Conservation (phyloP, 2,113 vertebrate genomes). For the Chascanopsetta lugubris region DNA sequence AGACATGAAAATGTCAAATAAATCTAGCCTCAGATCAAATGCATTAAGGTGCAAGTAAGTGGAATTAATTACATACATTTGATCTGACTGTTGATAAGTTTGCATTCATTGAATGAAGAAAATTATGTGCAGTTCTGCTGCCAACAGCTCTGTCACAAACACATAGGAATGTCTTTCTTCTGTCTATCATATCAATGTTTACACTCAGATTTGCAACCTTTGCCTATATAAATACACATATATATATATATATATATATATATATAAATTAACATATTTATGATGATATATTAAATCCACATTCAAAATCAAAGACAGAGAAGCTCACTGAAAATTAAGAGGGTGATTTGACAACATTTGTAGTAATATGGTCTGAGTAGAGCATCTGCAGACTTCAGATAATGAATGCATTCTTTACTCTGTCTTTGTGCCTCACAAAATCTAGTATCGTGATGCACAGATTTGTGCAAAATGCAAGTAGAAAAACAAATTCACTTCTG, state of each 20-base stretch:
- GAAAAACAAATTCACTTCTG: background rate
- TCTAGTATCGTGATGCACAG: background rate
- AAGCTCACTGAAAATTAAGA: too few species aligned
- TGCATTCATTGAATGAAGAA: constrained; percentile 1
- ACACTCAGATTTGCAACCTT: too few species aligned
- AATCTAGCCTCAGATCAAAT: constrained; percentile 14
- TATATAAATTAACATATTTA: too few species aligned
- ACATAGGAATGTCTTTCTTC: too few species aligned
- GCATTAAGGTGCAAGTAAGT: background rate
- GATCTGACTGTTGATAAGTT: constrained; percentile 7
- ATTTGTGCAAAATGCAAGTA: background rate
- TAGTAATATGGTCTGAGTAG: too few species aligned
- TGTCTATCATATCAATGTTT: too few species aligned
- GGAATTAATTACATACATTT: constrained; percentile 16
- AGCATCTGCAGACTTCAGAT: too few species aligned
- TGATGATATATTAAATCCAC: too few species aligned
- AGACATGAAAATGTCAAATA: constrained; percentile 9
- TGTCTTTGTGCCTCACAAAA: background rate
- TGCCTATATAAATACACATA: too few species aligned
- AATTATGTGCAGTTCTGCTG: background rate
- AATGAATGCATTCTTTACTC: background rate
- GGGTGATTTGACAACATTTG: too few species aligned
- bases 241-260: too few species aligned
- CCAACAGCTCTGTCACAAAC: background rate
- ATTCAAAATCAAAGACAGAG: too few species aligned